These are phyloP conservation scores for Tadarida brasiliensis DNA, from an alignment of 2,797 vertebrate genomes.

Conservation along the genomic window DNA sequence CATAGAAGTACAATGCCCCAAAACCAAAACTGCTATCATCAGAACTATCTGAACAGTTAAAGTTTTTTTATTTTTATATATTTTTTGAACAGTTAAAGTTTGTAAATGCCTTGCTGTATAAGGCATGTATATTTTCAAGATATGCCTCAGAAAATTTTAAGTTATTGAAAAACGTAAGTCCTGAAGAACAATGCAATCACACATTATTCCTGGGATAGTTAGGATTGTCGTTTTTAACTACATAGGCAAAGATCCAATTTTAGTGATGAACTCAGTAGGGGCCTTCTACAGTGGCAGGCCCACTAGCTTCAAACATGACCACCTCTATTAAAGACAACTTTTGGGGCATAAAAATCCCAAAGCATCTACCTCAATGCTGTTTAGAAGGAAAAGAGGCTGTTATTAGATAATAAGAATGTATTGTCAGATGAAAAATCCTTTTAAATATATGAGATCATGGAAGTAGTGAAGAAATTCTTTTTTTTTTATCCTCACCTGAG, in stretches of 20 bases:
- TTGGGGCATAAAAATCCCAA: conserved; percentile 14
- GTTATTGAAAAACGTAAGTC: conserved; percentile 3
- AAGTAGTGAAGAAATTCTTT: neutral
- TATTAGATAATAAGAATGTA: neutral
- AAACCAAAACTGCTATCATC: neutral
- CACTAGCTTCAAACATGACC: neutral
- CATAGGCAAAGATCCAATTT: neutral
- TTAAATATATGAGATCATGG: neutral
- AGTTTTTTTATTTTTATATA: too few species aligned
- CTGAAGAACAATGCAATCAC: conserved; percentile 7
- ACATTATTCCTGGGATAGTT: neutral
- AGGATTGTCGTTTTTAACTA: neutral
- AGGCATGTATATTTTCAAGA: neutral
- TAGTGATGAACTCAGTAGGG: neutral
- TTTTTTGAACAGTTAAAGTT: neutral
- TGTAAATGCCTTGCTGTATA: neutral
- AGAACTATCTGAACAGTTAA: neutral
- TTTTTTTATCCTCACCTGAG: too few species aligned
- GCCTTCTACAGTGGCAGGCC: neutral
- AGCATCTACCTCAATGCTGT: neutral
- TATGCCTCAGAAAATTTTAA: conserved; percentile 5
- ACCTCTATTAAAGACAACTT: neutral
- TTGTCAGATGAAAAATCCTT: neutral
- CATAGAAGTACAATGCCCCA: neutral
- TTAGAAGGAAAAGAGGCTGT: neutral